Conservation (phyloP, 2,797 vertebrate genomes). For the Eurystomus glaucurus region DNA sequence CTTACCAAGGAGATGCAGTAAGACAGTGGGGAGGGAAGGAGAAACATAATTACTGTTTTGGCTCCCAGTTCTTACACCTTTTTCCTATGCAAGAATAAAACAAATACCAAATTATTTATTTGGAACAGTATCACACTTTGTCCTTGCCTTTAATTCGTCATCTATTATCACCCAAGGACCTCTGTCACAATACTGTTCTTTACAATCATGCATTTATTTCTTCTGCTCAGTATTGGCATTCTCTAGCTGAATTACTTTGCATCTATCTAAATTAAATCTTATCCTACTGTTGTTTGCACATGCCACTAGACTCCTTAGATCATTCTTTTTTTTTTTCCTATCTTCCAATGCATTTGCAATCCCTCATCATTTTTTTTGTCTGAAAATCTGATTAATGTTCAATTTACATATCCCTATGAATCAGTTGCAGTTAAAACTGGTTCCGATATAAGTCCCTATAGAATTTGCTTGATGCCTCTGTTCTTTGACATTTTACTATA, state of each 20-base stretch:
- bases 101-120: constrained; percentile 52
- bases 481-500: background rate
- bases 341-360: constrained; percentile 32
- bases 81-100: background rate
- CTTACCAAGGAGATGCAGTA: background rate
- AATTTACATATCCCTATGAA: constrained; percentile 33
- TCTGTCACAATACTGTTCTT: constrained; percentile 26
- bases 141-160: constrained; percentile 62
- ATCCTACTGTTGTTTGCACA: constrained; percentile 67
- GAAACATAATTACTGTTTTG: constrained; percentile 6
- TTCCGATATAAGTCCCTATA: background rate
- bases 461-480: background rate
- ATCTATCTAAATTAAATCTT: constrained; percentile 81
- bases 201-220: constrained; percentile 47
- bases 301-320: constrained; percentile 44
- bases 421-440: background rate
- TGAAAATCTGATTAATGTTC: constrained; percentile 57
- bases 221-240: constrained; percentile 63
- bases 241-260: constrained; percentile 49
- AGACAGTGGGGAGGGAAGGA: background rate
- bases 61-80: background rate
- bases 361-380: constrained; percentile 45
- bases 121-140: constrained; percentile 25
- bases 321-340: constrained; percentile 1
- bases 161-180: constrained; percentile 52